phyloP scores from a whole-genome alignment of 2,113 vertebrate genomes.

The Charina bottae region DNA sequence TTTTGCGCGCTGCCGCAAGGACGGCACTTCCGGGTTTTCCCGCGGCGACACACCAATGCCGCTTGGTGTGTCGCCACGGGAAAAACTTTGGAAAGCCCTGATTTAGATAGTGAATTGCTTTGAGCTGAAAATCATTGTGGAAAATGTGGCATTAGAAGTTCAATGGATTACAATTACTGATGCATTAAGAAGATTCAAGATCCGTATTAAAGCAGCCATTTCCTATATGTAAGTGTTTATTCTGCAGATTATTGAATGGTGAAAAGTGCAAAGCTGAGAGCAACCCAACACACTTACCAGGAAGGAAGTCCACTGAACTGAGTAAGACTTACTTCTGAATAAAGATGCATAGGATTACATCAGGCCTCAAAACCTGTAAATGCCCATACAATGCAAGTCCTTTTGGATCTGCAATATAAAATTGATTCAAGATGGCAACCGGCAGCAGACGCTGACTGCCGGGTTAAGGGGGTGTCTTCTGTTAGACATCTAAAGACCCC shows the following conservation, averaged over 20 bases:
- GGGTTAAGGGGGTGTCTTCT: too few species aligned
- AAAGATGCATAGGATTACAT: background rate
- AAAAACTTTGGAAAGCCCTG: too few species aligned
- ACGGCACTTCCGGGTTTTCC: too few species aligned
- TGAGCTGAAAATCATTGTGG: background rate
- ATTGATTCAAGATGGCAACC: too few species aligned
- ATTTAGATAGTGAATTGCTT: background rate
- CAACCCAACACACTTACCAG: background rate
- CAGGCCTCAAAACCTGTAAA: background rate
- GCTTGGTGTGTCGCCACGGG: too few species aligned
- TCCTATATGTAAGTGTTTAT: constrained; percentile 10
- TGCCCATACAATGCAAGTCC: background rate
- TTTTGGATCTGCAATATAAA: background rate
- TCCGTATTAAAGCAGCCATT: background rate
- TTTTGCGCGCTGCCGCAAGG: too few species aligned
- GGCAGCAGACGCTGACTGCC: too few species aligned
- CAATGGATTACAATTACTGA: background rate
- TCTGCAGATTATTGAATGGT: background rate
- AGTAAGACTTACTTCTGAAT: background rate
- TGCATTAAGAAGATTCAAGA: background rate
- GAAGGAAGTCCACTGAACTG: background rate
- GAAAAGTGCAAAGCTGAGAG: background rate
- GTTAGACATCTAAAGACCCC: too few species aligned
- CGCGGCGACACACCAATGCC: too few species aligned
- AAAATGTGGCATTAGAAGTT: constrained; percentile 33